Base-by-base conservation (phyloP, 1,140 invertebrate species). In the Listronotus bonariensis region DNA sequence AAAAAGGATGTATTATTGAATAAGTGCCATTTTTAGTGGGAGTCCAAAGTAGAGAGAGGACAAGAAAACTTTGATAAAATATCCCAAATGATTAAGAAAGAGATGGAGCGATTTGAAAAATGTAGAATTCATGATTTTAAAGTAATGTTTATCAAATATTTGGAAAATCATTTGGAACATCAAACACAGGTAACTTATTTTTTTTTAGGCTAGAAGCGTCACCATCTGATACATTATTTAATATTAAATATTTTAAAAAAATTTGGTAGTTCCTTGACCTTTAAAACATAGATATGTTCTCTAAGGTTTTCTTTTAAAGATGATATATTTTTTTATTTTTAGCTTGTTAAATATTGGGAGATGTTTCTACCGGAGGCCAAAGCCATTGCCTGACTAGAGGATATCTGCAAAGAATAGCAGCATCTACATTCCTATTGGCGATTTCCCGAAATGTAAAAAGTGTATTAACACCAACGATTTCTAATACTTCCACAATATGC, bases 61-160 rank as follows among this genome's bases (percentile, higher is more conserved):
- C 93, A 98, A 77, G 93, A 97, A 75, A 95, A 98, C 74, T 99
- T 99, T 81, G 91, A 98, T 76, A 90, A 90, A 72, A 98, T 99
- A 76, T 98, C 96, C 0, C 88, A 90, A 69, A 94, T 94, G 80
- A 99, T 99, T 68, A 95, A 97, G 76, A 92, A 92, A 61, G 97
- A 99, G 81, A 86, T 99, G 78, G 93, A 96, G 70, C 84, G 92
- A 31, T 97, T 97, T 81, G 96, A 98, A 77, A 84, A 90, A 56
- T 85, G 89, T 49, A 85, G 96, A 72, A 88, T 97, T 11, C 85
- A 88, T 60, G 97, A 99, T 77, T 96, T 99, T 77, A 96, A 96
- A 75, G 84, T 86, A 43, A 90, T 90, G 49, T 86, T 97, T 70
- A 87, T 97, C 14, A 89, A 91, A 71, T 98, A 98, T 80, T 83